phyloP scores from a whole-genome alignment of 2,113 vertebrate genomes.

The Macrotus californicus region DNA sequence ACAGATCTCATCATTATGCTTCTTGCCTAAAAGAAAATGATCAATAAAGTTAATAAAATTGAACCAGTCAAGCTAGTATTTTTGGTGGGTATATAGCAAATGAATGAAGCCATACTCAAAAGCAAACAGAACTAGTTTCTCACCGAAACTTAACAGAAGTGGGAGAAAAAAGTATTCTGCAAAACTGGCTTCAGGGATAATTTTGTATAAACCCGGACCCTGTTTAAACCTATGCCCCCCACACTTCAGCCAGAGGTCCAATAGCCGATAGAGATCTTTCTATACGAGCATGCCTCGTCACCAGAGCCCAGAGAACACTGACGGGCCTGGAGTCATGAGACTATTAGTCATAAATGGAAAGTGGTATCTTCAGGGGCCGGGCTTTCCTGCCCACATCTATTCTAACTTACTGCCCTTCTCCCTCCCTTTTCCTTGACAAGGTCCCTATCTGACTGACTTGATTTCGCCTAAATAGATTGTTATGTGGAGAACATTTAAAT shows the following conservation, averaged over 20 bases:
- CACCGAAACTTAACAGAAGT: not conserved
- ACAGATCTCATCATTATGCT: not conserved
- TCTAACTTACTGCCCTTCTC: not conserved
- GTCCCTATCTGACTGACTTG: not conserved
- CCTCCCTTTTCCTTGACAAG: not conserved
- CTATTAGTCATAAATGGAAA: not conserved
- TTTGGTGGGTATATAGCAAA: not conserved
- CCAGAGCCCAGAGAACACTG: not conserved
- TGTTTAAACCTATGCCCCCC: not conserved
- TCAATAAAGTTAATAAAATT: not conserved
- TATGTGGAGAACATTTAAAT: not conserved
- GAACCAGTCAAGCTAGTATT: not conserved
- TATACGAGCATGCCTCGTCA: rapidly evolving
- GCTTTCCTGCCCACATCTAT: not conserved
- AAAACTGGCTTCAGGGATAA: not conserved
- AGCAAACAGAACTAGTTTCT: not conserved
- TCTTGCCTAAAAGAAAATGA: not conserved
- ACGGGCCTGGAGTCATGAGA: not conserved
- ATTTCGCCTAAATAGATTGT: not conserved
- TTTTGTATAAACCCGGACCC: not conserved
- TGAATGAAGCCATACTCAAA: not conserved
- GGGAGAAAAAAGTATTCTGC: not conserved
- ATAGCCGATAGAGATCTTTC: not conserved
- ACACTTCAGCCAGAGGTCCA: not conserved
- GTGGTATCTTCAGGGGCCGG: not conserved